phyloP scores from a whole-genome alignment of 1,140 invertebrate species.

The Littorina saxatilis region DNA sequence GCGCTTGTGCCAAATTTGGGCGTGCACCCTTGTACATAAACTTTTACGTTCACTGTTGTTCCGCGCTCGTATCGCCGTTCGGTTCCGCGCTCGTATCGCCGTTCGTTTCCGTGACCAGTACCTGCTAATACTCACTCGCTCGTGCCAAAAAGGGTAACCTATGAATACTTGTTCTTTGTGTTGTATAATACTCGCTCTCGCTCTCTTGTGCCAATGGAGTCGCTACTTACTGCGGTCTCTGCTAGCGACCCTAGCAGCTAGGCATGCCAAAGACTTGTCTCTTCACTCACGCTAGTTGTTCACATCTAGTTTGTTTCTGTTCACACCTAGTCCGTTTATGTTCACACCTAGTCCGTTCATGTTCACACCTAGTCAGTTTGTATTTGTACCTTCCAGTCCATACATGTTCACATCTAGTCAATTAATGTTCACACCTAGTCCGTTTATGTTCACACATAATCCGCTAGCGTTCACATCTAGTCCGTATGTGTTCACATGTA shows the following conservation, averaged over 20 bases:
- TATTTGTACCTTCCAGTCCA: too few species aligned
- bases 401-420: neutral
- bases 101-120: too few species aligned
- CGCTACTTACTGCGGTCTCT: neutral
- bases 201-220: constrained; percentile 9
- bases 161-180: too few species aligned
- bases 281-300: neutral
- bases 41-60: too few species aligned
- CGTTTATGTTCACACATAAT: too few species aligned
- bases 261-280: constrained; percentile 32
- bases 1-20: too few species aligned
- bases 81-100: too few species aligned
- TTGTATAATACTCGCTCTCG: neutral
- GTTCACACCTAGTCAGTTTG: neutral
- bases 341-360: too few species aligned
- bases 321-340: neutral
- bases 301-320: neutral
- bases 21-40: too few species aligned
- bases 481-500: neutral
- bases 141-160: constrained; percentile 11
- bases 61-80: too few species aligned
- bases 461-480: neutral
- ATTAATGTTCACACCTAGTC: neutral
- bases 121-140: constrained; percentile 23
- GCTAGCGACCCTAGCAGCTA: constrained; percentile 20